phyloP scores from a whole-genome alignment of 1,140 invertebrate species.

The Intoshia linei region DNA sequence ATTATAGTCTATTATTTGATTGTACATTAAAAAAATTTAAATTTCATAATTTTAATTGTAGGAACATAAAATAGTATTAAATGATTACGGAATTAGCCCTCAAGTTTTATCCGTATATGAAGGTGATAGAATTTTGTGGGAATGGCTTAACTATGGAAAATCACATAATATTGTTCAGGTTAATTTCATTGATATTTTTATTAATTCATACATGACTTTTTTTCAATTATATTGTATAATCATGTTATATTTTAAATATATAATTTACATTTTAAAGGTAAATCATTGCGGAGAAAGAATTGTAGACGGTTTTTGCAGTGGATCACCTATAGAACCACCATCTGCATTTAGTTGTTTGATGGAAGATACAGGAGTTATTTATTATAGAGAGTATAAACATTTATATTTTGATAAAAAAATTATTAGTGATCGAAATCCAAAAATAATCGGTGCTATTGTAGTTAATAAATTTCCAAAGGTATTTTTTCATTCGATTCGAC shows the following conservation, averaged over 20 bases:
- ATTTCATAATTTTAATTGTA: conserved; percentile 8
- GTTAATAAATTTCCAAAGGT: too few relatives aligned
- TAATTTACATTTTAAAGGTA: conserved; percentile 10
- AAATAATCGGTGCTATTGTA: background rate
- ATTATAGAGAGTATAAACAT: conserved; percentile 13
- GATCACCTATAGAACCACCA: conserved; percentile 14
- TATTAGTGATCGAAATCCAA: background rate
- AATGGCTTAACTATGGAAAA: conserved; percentile 19
- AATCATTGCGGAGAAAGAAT: conserved; percentile 15
- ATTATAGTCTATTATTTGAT: too few relatives aligned
- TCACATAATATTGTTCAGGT: conserved; percentile 21
- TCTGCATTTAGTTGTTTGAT: conserved; percentile 20
- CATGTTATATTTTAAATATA: background rate
- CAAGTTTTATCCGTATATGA: conserved; percentile 16
- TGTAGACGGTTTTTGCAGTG: conserved; percentile 17
- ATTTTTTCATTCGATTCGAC: too few relatives aligned
- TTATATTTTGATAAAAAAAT: background rate
- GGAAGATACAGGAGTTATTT: conserved; percentile 15
- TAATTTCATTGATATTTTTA: conserved; percentile 1
- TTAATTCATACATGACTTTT: background rate
- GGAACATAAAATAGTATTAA: conserved; percentile 20
- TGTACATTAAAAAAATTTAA: background rate
- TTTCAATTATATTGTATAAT: background rate
- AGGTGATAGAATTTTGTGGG: conserved; percentile 22
- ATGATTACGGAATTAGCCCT: conserved; percentile 19